These are phyloP conservation scores for Eupithecia insigniata DNA, from an alignment of 2,888 invertebrate species.

Conservation along the genomic window DNA sequence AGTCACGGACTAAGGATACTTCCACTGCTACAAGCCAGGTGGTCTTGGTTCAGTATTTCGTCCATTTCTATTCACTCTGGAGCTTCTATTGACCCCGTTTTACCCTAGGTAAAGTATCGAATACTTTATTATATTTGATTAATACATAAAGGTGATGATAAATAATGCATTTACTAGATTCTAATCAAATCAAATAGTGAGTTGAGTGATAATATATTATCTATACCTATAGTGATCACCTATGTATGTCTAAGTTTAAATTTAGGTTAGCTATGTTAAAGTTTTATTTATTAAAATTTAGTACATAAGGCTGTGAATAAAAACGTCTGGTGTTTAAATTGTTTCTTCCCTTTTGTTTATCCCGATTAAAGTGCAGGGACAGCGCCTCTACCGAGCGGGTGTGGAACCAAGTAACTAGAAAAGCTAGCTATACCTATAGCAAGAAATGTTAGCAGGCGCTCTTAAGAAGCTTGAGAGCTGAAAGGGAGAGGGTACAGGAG, in stretches of 20 bases:
- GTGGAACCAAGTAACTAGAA: not conserved
- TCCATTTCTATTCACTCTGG: too few relatives aligned
- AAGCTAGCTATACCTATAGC: not conserved
- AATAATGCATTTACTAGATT: slow-evolving; percentile 4
- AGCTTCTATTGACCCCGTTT: too few relatives aligned
- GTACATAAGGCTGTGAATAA: slow-evolving; percentile 42
- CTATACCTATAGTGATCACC: not conserved
- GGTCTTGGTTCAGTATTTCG: too few relatives aligned
- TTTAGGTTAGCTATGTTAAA: not conserved
- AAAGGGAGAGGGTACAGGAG: too few relatives aligned
- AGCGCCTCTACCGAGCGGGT: not conserved
- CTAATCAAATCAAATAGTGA: not conserved
- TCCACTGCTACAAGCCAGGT: too few relatives aligned
- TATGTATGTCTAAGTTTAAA: not conserved
- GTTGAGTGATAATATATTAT: not conserved
- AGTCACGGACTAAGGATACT: too few relatives aligned
- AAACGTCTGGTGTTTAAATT: slow-evolving; percentile 6
- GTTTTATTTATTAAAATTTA: slow-evolving; percentile 4
- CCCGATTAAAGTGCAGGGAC: not conserved
- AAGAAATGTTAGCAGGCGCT: too few relatives aligned
- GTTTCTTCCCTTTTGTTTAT: not conserved
- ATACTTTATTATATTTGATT: not conserved
- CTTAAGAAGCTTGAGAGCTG: too few relatives aligned
- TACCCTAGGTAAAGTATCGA: too few relatives aligned
- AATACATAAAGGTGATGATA: not conserved